These are phyloP conservation scores for Marmota flaviventris DNA, from an alignment of 2,113 vertebrate genomes.

Conservation along the genomic window DNA sequence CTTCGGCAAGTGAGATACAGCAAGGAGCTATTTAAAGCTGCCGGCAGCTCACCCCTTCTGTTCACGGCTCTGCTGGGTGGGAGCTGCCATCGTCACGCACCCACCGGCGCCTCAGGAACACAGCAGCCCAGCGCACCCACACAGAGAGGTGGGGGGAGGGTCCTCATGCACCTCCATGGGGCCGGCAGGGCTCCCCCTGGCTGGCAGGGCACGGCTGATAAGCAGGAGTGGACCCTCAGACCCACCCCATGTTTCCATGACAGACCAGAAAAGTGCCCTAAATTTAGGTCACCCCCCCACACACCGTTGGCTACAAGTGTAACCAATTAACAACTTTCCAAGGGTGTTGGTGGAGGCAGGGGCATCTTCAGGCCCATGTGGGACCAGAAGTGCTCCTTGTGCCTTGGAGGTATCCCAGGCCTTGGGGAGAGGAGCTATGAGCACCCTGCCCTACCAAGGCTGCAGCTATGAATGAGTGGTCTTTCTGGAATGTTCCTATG, in stretches of 20 bases:
- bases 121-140: constrained; percentile 84
- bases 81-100: constrained; percentile 84
- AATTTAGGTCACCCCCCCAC: constrained; percentile 66
- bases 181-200: not conserved
- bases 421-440: not conserved
- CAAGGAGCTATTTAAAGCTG: constrained; percentile 81
- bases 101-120: constrained; percentile 82
- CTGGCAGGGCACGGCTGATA: not conserved
- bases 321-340: constrained; percentile 60
- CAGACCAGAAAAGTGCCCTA: constrained; percentile 8
- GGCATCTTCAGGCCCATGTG: not conserved
- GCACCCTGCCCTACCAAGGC: not conserved
- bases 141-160: constrained; percentile 54
- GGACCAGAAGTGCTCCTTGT: not conserved
- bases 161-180: not conserved
- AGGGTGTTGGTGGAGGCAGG: constrained; percentile 63
- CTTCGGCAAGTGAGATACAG: constrained; percentile 78
- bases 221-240: not conserved
- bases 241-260: not conserved
- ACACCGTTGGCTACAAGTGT: constrained; percentile 29
- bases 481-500: not conserved
- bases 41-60: constrained; percentile 84
- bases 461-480: not conserved
- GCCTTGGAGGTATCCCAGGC: not conserved
- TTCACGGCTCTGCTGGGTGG: constrained; percentile 83